Conservation (phyloP, 2,797 vertebrate genomes). For the Geotrypetes seraphini region DNA sequence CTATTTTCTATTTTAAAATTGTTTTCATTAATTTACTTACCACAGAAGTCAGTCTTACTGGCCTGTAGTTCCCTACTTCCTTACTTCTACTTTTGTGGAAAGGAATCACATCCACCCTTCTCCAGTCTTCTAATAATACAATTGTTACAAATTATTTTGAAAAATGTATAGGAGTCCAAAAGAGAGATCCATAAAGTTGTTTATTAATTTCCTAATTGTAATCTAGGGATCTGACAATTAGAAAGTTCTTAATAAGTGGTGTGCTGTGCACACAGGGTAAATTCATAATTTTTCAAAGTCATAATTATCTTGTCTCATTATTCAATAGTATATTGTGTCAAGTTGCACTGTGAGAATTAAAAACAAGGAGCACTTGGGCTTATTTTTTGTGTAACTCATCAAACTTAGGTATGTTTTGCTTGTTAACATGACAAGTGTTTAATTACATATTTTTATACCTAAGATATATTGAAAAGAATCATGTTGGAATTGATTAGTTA, state of each 20-base stretch:
- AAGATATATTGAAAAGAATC: constrained; percentile 17
- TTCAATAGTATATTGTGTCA: constrained; percentile 56
- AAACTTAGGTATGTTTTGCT: constrained; percentile 37
- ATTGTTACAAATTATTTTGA: too few relatives aligned
- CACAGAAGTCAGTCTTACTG: too few relatives aligned
- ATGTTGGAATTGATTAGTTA: not conserved
- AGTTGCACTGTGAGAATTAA: constrained; percentile 45
- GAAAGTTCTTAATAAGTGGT: constrained; percentile 54
- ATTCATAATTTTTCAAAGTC: constrained; percentile 45
- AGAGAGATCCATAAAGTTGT: constrained; percentile 27
- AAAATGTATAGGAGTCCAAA: too few relatives aligned
- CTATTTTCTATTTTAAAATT: too few relatives aligned
- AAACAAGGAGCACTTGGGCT: constrained; percentile 26
- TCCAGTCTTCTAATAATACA: too few relatives aligned
- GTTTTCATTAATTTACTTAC: too few relatives aligned
- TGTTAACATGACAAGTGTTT: constrained; percentile 41
- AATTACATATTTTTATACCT: constrained; percentile 30
- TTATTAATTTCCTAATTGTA: constrained; percentile 45
- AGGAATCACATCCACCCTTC: too few relatives aligned
- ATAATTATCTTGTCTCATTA: constrained; percentile 63
- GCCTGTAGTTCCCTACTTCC: too few relatives aligned
- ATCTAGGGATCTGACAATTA: constrained; percentile 53
- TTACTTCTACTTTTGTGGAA: too few relatives aligned
- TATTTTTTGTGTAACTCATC: constrained; percentile 18
- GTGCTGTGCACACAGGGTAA: constrained; percentile 38